A percentile compares a stretch with the other conserved stretches of the same genome.
Conservation (phyloP, 92 coral and sea anemone species). For the Anthopleura xanthogrammica region DNA sequence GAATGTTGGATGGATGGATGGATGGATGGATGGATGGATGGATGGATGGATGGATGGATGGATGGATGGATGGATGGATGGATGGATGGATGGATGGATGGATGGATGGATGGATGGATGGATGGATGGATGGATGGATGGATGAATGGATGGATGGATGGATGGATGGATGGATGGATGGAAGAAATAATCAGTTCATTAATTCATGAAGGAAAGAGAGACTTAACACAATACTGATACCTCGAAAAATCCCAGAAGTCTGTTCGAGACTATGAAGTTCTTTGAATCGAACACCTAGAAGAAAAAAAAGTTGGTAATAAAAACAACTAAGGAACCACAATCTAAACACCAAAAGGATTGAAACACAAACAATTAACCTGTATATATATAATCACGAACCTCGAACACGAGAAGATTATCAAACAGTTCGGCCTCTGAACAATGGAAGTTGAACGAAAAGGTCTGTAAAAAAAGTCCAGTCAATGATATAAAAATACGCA, state of each 20-base stretch:
- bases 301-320: not conserved
- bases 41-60: no score
- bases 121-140: no score
- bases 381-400: slow-evolving; percentile 35
- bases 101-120: no score
- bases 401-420: slow-evolving; percentile 80
- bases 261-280: slow-evolving; percentile 60
- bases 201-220: not conserved
- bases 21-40: no score
- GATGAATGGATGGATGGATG: no score
- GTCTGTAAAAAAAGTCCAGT: slow-evolving; percentile 42
- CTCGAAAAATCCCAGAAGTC: slow-evolving; percentile 85
- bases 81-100: no score
- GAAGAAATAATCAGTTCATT: no score
- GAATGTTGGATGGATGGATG: no score
- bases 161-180: no score
- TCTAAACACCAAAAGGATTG: no score
- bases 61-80: no score
- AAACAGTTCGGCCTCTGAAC: slow-evolving; percentile 91
- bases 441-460: slow-evolving; percentile 83
- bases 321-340: not conserved
- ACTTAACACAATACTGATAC: slow-evolving; percentile 25
- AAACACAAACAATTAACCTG: no score
- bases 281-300: slow-evolving; percentile 71
- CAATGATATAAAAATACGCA: not conserved